These are phyloP conservation scores for Cataglyphis albicans DNA, from an alignment of 2,888 invertebrate species.

Conservation along the genomic window DNA sequence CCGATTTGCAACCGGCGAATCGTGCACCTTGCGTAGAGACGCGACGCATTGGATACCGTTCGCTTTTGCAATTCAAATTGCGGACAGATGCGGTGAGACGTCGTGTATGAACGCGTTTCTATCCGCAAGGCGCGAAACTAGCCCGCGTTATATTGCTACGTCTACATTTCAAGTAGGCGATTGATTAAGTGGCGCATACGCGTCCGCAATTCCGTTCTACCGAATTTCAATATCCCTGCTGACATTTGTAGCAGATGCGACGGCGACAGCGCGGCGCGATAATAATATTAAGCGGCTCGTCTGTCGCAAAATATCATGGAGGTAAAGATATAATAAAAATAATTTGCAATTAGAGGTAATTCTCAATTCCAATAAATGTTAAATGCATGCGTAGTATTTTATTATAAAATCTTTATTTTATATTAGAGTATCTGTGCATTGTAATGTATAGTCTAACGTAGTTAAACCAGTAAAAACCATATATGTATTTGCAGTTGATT, in stretches of 20 bases:
- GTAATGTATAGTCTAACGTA: neutral
- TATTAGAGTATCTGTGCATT: neutral
- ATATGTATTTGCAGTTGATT: neutral
- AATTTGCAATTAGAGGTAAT: neutral
- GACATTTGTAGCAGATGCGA: conserved; percentile 48
- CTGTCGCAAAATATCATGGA: neutral
- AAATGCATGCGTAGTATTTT: neutral
- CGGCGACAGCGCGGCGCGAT: conserved; percentile 14
- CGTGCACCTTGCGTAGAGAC: conserved; percentile 10
- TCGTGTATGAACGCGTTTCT: conserved; percentile 63
- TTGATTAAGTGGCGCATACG: conserved; percentile 54
- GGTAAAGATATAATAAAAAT: neutral
- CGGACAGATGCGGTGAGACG: conserved; percentile 60
- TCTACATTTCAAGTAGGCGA: conserved; percentile 56
- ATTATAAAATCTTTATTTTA: neutral
- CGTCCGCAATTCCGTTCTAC: conserved; percentile 34
- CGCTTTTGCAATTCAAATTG: conserved; percentile 83
- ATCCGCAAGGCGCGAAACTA: conserved; percentile 58
- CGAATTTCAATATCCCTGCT: conserved; percentile 47
- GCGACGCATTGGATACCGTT: neutral
- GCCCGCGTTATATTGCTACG: conserved; percentile 45
- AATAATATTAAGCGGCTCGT: conserved; percentile 16
- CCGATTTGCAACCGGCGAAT: conserved; percentile 29
- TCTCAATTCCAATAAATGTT: neutral
- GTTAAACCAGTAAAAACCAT: conserved; percentile 13